Base-by-base conservation (phyloP, 2,888 invertebrate genomes). In the Callosobruchus maculatus region DNA sequence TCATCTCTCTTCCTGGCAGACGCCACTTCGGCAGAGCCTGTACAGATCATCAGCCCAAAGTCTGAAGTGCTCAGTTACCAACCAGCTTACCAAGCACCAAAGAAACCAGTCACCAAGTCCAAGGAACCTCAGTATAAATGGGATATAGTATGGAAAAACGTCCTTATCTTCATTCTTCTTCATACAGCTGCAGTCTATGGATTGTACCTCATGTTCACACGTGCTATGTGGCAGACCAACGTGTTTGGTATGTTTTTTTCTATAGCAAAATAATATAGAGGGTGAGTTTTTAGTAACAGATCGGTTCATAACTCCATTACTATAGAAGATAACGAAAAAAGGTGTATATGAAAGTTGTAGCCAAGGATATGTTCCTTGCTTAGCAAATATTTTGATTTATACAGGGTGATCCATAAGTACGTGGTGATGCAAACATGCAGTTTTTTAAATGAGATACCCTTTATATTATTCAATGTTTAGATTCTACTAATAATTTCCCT, bases 111-210 rank as follows among this genome's bases (percentile, higher is more conserved):
- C 7, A 1, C 68, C 2, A 70, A 70, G 22, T 70, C 70, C 2
- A 26, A 70, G 9, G 30, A 26, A n/a, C 70, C 70, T 4, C n/a
- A 22, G 21, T 85, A 85, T 79, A 80, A 83, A 84, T 91, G 92
- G 91, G 88, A 92, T 80, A 92, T 95, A 79, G 94, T 94, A 0
- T 95, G 95, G 95, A 90, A 92, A 83, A 95, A 95, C 85, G 92
- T 94, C 0, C 83, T 93, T 2, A 91, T 92, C 5, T 95, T 95
- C 83, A 81, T 91, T 0, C 91, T 94, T 80, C 88, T 95, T 69
- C 95, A 95, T 84, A 82, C 88, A 7, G 90, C 90, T 0, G 90
- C 91, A 0, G 20, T 93, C 0, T 94, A 93, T 81, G 93, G 91
- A 20, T 68, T 92, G 0, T 93, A 91, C 82, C 86, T 92, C 18